phyloP scores from a whole-genome alignment of 2,888 invertebrate species.

The Pomacea canaliculata region DNA sequence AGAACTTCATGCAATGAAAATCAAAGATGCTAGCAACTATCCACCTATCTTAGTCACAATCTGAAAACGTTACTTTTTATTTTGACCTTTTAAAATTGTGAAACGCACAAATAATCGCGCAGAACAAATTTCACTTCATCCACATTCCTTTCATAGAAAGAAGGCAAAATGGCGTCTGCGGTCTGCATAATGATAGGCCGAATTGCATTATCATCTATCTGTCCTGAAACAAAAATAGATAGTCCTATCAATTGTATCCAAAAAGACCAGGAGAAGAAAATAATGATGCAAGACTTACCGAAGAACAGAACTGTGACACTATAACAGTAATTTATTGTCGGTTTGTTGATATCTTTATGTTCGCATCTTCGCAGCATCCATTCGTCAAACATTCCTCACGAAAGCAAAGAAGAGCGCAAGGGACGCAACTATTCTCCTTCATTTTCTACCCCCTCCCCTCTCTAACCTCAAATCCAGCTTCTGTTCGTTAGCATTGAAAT shows the following conservation, averaged over 20 bases:
- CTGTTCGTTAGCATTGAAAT: too few relatives aligned
- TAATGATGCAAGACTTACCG: too few relatives aligned
- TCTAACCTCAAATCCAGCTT: too few relatives aligned
- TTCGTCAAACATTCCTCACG: constrained; percentile 27
- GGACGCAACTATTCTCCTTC: constrained; percentile 14
- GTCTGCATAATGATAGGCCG: constrained; percentile 27
- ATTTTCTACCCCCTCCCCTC: not conserved
- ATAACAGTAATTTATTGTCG: not conserved
- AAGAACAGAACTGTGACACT: too few relatives aligned
- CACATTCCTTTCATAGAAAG: constrained; percentile 25
- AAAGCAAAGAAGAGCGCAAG: constrained; percentile 22
- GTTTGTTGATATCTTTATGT: constrained; percentile 18
- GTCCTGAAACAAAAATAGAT: not conserved
- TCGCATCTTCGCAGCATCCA: constrained; percentile 28
- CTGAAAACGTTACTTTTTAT: too few relatives aligned
- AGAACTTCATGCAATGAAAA: too few relatives aligned
- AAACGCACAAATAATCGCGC: too few relatives aligned
- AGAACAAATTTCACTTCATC: not conserved
- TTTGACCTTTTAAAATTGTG: too few relatives aligned
- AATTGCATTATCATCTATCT: constrained; percentile 21
- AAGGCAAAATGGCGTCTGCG: constrained; percentile 27
- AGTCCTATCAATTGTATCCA: too few relatives aligned
- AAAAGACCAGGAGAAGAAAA: too few relatives aligned
- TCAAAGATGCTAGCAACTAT: too few relatives aligned
- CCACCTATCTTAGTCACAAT: too few relatives aligned